Base-by-base conservation (phyloP, 35 echinoderm and acorn worm species). In the Apostichopus japonicus region DNA sequence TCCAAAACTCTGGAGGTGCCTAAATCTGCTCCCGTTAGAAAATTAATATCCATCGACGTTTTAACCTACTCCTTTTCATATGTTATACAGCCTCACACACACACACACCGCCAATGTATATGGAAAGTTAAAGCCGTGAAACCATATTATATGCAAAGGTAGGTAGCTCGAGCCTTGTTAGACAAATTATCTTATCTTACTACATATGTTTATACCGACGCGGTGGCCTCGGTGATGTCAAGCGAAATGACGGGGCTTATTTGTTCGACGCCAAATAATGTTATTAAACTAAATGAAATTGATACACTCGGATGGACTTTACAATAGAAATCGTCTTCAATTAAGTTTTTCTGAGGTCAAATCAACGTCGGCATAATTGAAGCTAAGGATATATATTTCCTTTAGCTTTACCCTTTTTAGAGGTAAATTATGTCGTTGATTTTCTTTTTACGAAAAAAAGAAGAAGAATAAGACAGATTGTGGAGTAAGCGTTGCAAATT, bases 191-290 rank as follows among this genome's bases (percentile, higher is more conserved):
- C 33, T 44, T 44, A 44, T 44, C 33, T 44, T 44, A 44, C 27
- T 59, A 59, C 6, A 59, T 59, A 59, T 0, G 8, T 24, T 2
- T 23, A 2, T 79, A 79, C 77, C 7, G 19, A 13, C 6, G 44
- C 27, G 77, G 5, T 23, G 19, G 4, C 24, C 23, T 51, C 77
- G 23, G 22, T 24, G 23, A 4, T 24, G 77, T 61, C 57, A 13
- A 61, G 57, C 57, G 57, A 8, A 61, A 61, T 61, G 57, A 61
- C 57, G 13, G 57, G 24, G 17, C 19, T 80, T 16, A 80, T 80
- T 80, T 80, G 78, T 80, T 80, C 6, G 78, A 80, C 78, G 24
- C 24, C 78, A 80, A 80, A 80, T 80, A 27, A 80, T 53, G 78
- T 80, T 53, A 80, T 80, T 80, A 80, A 80, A 80, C 6, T 80